These are phyloP conservation scores for Heliconius cydno DNA, from an alignment of 2,888 invertebrate species.

Conservation along the genomic window DNA sequence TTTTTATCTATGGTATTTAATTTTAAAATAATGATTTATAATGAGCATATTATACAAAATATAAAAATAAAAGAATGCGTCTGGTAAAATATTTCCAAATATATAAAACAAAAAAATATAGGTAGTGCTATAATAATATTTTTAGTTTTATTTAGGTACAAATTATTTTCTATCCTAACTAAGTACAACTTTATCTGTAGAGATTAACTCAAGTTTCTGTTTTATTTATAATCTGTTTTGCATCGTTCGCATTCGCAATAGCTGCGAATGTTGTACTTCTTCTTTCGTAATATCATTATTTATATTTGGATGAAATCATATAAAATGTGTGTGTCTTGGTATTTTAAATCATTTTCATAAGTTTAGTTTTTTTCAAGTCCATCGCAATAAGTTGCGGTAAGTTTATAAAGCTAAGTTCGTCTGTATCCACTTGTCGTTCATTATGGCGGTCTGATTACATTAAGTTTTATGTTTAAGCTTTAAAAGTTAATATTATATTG, in stretches of 20 bases:
- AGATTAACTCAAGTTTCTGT: conserved; percentile 15
- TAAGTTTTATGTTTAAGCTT: conserved; percentile 48
- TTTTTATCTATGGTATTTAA: neutral
- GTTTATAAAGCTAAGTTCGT: conserved; percentile 65
- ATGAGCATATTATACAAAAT: too few species aligned
- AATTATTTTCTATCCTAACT: neutral
- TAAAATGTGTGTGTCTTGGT: conserved; percentile 66
- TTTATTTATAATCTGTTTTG: conserved; percentile 43
- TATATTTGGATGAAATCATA: conserved; percentile 53
- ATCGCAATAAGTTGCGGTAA: conserved; percentile 78
- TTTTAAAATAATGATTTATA: neutral
- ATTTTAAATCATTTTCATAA: conserved; percentile 64
- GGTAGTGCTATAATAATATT: neutral
- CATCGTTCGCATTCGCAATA: conserved; percentile 63
- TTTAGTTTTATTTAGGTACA: neutral
- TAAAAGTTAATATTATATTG: conserved; percentile 24
- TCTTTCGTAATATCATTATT: conserved; percentile 62
- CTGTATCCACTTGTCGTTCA: conserved; percentile 75
- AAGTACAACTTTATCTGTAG: neutral
- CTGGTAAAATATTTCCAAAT: neutral
- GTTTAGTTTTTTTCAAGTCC: conserved; percentile 66
- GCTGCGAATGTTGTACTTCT: conserved; percentile 67
- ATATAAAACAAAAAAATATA: neutral
- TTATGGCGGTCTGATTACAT: conserved; percentile 80
- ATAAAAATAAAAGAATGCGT: neutral